These are phyloP conservation scores for Ceratitis capitata DNA, from an alignment of 1,140 invertebrate species.

Conservation along the genomic window DNA sequence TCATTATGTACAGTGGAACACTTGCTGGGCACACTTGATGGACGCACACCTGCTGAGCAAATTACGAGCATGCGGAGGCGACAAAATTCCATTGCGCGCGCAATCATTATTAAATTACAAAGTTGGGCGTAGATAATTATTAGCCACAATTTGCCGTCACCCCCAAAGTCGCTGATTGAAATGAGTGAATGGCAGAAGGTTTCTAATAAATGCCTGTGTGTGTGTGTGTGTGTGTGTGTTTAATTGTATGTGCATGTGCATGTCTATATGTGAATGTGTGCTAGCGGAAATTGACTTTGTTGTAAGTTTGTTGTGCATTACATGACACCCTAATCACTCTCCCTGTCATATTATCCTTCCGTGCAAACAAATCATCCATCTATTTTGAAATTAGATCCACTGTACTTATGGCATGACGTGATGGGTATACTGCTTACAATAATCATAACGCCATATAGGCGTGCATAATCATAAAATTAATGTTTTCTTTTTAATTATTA, in stretches of 20 bases:
- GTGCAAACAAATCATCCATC: conserved; percentile 32
- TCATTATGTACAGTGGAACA: background rate
- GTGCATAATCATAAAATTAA: background rate
- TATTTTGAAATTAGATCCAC: conserved; percentile 29
- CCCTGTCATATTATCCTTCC: background rate
- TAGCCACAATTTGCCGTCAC: conserved; percentile 27
- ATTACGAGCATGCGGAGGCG: conserved; percentile 19
- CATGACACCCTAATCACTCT: background rate
- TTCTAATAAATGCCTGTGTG: background rate
- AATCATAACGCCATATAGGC: background rate
- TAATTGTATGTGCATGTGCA: background rate
- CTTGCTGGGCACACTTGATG: conserved; percentile 14
- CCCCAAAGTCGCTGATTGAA: background rate
- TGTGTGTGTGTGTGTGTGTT: background rate
- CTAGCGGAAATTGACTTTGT: too few species aligned
- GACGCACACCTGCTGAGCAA: conserved; percentile 22
- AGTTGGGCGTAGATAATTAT: conserved; percentile 25
- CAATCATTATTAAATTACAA: conserved; percentile 1
- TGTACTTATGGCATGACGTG: background rate
- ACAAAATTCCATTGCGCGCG: conserved; percentile 11
- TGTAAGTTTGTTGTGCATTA: background rate
- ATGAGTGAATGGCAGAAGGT: background rate
- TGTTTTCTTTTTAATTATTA: conserved; percentile 1
- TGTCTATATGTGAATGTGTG: background rate
- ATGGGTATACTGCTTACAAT: background rate